phyloP scores from a whole-genome alignment of 2,888 invertebrate genomes.

The Cremastinae sp. region DNA sequence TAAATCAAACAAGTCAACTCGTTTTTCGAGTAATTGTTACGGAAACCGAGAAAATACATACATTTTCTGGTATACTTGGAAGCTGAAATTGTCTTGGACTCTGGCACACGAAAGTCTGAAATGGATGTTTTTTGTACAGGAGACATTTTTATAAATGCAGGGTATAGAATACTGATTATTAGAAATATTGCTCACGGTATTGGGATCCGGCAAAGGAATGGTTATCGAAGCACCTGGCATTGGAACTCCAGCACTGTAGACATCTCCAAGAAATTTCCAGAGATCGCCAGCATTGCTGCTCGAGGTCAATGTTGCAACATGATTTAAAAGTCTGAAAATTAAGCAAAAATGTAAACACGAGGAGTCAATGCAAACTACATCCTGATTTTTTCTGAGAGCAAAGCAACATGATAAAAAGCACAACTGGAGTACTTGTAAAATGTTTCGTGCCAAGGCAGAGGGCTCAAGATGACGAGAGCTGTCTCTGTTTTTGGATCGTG shows the following conservation, averaged over 20 bases:
- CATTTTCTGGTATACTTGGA: conserved; percentile 98
- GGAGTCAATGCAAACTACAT: no score
- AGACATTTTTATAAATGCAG: conserved; percentile 7
- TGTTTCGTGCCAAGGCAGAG: conserved; percentile 97
- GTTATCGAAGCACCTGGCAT: conserved; percentile 86
- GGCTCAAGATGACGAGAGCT: conserved; percentile 92
- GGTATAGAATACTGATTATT: conserved; percentile 9
- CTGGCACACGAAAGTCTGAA: conserved; percentile 89
- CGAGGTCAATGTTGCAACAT: conserved; percentile 89
- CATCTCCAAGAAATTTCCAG: conserved; percentile 85
- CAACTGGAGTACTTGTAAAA: conserved; percentile 90
- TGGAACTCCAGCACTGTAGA: conserved; percentile 86
- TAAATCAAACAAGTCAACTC: no score
- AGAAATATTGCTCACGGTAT: conserved; percentile 84
- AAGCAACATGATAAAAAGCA: neutral
- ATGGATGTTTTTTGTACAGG: conserved; percentile 65
- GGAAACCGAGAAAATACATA: conserved; percentile 82
- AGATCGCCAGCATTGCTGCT: conserved; percentile 83
- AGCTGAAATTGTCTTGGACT: conserved; percentile 91
- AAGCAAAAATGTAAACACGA: neutral
- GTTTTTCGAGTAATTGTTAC: no score
- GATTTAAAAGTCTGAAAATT: conserved; percentile 89
- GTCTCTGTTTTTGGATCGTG: conserved; percentile 95
- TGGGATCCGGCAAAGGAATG: conserved; percentile 82
- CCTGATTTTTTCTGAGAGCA: no score